These are phyloP conservation scores for Musca domestica DNA, from an alignment of 1,140 invertebrate species.

Conservation along the genomic window DNA sequence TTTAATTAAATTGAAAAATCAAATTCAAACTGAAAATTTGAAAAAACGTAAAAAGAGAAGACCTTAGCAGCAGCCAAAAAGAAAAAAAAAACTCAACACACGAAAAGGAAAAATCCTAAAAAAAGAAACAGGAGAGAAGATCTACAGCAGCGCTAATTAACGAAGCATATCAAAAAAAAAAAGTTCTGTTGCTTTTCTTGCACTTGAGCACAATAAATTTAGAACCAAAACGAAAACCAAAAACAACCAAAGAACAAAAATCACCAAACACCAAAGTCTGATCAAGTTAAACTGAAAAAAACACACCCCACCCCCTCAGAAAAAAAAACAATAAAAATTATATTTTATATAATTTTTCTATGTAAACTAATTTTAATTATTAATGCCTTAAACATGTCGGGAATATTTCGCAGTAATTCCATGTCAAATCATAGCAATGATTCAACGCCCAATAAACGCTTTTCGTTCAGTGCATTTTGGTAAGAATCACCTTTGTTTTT, in stretches of 20 bases:
- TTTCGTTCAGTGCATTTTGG: conserved; percentile 26
- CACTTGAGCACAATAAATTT: neutral
- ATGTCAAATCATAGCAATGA: conserved; percentile 20
- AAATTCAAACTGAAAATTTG: conserved; percentile 10
- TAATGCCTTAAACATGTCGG: conserved; percentile 26
- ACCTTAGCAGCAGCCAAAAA: neutral
- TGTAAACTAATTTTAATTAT: neutral
- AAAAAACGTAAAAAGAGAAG: conserved; percentile 18
- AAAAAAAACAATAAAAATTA: neutral
- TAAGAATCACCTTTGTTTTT: neutral
- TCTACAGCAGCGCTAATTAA: conserved; percentile 4
- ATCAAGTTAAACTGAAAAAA: conserved; percentile 1
- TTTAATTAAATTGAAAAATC: conserved; percentile 17
- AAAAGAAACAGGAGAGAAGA: neutral
- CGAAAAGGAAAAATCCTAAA: neutral
- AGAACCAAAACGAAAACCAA: conserved; percentile 7
- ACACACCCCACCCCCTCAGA: neutral
- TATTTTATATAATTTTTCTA: neutral
- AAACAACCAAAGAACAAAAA: conserved; percentile 8
- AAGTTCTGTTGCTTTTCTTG: neutral
- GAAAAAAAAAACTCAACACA: neutral
- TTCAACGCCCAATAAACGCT: conserved; percentile 26
- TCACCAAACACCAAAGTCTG: neutral
- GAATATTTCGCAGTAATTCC: conserved; percentile 25
- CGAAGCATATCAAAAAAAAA: neutral